Percentiles rank a stretch among this genome's conserved stretches.
Evolutionary conservation across 2,797 vertebrate genomes (phyloP).

Genomic region (Myiotriccus ornatus): DNA sequence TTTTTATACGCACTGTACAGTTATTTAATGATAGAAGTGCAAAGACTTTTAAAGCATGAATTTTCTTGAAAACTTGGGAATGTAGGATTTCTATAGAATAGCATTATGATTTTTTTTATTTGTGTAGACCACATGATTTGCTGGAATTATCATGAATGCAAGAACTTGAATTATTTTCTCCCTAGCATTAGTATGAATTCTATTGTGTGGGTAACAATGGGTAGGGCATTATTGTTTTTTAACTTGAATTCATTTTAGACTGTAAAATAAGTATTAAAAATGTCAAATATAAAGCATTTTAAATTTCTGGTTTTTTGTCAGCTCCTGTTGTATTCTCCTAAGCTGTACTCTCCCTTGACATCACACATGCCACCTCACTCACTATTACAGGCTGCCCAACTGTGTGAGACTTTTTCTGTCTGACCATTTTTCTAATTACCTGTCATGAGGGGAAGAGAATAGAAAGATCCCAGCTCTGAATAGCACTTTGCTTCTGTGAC

Average conservation of each 20-base stretch:
- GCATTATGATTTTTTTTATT: not conserved
- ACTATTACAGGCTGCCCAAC: not conserved
- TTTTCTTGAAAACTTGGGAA: not conserved
- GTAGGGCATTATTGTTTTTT: not conserved
- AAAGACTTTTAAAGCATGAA: not conserved
- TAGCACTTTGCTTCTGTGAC: not conserved
- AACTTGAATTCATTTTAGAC: not conserved
- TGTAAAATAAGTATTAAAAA: not conserved
- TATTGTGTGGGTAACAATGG: not conserved
- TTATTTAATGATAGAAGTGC: not conserved
- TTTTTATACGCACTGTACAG: conserved; percentile 23
- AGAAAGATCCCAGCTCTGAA: not conserved
- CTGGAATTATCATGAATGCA: conserved; percentile 17
- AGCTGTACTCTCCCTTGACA: not conserved
- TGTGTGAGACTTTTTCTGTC: not conserved
- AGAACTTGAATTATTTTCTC: conserved; percentile 40
- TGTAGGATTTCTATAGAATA: not conserved
- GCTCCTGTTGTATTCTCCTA: not conserved
- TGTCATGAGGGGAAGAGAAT: not conserved
- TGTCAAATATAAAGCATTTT: conserved; percentile 12
- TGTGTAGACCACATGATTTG: not conserved
- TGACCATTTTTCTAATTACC: not conserved
- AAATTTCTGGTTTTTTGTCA: not conserved
- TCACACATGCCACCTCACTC: not conserved
- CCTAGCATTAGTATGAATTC: not conserved